A percentile compares a stretch with the other conserved stretches of the same genome.
Evolutionary conservation across 2,888 invertebrate genomes (phyloP).

Genomic region (Bellardia pandia): DNA sequence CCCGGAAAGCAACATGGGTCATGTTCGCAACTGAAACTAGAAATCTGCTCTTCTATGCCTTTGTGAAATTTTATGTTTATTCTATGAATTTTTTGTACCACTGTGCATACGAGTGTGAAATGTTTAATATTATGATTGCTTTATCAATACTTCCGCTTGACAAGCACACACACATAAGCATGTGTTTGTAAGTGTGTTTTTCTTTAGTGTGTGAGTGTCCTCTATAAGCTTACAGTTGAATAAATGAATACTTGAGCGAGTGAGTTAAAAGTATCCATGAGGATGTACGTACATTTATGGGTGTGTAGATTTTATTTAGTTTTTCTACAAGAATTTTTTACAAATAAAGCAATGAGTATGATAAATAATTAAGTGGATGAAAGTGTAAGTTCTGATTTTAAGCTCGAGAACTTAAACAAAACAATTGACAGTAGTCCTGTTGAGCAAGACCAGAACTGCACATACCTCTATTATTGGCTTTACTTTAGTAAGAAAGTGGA

Average conservation of each 20-base stretch:
- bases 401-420: background rate
- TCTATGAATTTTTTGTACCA: too few species aligned
- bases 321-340: background rate
- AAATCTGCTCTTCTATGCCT: too few species aligned
- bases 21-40: too few species aligned
- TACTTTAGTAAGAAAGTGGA: too few species aligned
- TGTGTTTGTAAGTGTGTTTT: background rate
- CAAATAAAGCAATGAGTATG: background rate
- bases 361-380: background rate
- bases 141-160: slow-evolving; percentile 68
- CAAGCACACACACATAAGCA: background rate
- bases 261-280: slow-evolving; percentile 11
- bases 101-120: background rate
- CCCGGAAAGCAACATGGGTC: too few species aligned
- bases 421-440: too few species aligned
- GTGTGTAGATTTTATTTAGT: slow-evolving; percentile 26
- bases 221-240: background rate
- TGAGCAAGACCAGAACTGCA: too few species aligned
- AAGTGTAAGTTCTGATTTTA: slow-evolving; percentile 1
- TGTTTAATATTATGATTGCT: slow-evolving; percentile 49
- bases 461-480: too few species aligned
- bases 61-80: too few species aligned
- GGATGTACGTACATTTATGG: background rate
- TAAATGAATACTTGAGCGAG: background rate
- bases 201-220: background rate